phyloP scores from a whole-genome alignment of 2,888 invertebrate genomes.

The Bombyx huttoni region DNA sequence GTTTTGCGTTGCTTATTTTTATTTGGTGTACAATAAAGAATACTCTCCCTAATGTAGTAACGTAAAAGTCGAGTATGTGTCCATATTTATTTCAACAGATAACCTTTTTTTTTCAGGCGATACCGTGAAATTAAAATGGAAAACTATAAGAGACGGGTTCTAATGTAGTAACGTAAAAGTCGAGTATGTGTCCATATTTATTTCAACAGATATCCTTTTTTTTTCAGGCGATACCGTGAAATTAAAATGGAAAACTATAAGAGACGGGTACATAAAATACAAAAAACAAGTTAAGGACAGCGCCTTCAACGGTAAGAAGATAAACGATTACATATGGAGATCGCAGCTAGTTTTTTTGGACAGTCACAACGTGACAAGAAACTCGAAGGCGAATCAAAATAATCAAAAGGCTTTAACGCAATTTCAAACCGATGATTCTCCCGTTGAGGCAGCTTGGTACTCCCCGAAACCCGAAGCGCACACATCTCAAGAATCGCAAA shows the following conservation, averaged over 20 bases:
- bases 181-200: too few species aligned
- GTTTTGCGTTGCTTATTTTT: too few species aligned
- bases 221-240: conserved; percentile 1
- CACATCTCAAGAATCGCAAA: not conserved
- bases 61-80: too few species aligned
- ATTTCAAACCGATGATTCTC: not conserved
- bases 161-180: too few species aligned
- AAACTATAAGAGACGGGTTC: conserved; percentile 2
- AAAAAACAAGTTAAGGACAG: conserved; percentile 1
- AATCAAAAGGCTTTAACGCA: not conserved
- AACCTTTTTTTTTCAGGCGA: not conserved
- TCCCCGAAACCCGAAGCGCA: not conserved
- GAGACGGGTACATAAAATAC: conserved; percentile 4
- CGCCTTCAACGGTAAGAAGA: not conserved
- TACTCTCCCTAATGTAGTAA: too few species aligned
- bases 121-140: conserved; percentile 3
- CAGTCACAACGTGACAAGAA: not conserved
- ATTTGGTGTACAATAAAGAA: too few species aligned
- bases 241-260: conserved; percentile 3
- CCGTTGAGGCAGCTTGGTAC: not conserved
- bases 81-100: too few species aligned
- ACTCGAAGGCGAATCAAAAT: not conserved
- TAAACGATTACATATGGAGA: not conserved
- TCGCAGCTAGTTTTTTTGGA: not conserved
- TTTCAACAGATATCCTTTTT: not conserved